Conservation (phyloP, 2,888 invertebrate species). For the Eristalis pertinax region DNA sequence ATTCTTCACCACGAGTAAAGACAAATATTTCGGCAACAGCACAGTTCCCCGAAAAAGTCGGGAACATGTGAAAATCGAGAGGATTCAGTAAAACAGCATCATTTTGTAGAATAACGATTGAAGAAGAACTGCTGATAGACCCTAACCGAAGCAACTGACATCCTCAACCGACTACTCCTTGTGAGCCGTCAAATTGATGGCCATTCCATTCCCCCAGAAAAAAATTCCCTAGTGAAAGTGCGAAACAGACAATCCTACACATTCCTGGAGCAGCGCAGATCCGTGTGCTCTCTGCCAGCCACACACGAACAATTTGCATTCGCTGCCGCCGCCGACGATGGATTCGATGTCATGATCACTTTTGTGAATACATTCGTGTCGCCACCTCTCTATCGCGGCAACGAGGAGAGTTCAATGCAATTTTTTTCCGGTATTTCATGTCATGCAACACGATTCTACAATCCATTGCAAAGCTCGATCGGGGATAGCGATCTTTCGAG, state of each 20-base stretch:
- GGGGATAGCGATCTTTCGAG: slow-evolving; percentile 47
- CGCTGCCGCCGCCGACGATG: not conserved
- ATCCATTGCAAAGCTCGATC: slow-evolving; percentile 34
- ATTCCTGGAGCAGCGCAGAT: not conserved
- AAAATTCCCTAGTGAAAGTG: not conserved
- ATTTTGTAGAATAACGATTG: no score
- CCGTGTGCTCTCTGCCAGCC: not conserved
- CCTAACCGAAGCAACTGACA: no score
- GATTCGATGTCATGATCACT: slow-evolving; percentile 7
- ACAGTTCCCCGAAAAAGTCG: no score
- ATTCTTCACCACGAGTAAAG: no score
- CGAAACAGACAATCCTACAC: not conserved
- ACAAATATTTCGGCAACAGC: no score
- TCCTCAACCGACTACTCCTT: not conserved
- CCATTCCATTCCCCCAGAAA: not conserved
- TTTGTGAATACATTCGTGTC: not conserved
- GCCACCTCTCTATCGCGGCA: not conserved
- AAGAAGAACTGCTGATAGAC: no score
- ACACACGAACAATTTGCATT: not conserved
- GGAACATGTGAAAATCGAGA: no score
- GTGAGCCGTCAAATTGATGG: not conserved
- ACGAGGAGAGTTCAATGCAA: slow-evolving; percentile 57
- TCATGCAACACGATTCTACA: slow-evolving; percentile 64
- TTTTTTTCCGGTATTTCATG: slow-evolving; percentile 66
- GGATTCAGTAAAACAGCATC: no score